Evolutionary conservation across 2,113 vertebrate genomes (phyloP).

Genomic region (Carassius carassius): DNA sequence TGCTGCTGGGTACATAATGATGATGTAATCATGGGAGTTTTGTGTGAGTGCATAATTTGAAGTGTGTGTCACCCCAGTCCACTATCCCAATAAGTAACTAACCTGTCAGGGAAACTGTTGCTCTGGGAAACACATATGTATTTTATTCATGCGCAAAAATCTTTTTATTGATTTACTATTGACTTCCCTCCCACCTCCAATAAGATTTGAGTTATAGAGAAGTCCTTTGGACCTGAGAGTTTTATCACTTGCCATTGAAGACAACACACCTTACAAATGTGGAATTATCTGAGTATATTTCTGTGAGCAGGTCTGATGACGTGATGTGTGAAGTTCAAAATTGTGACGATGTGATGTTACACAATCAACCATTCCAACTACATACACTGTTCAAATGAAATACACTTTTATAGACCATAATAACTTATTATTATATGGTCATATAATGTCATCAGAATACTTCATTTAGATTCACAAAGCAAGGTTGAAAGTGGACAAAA

Average conservation of each 20-base stretch:
- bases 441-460: neutral
- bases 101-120: neutral
- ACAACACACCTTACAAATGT: neutral
- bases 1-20: neutral
- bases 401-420: constrained; percentile 1
- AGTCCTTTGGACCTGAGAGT: constrained; percentile 23
- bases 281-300: neutral
- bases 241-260: neutral
- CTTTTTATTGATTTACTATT: constrained; percentile 2
- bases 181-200: neutral
- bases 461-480: constrained; percentile 4
- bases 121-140: neutral
- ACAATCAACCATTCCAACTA: neutral
- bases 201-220: constrained; percentile 3
- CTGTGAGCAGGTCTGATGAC: constrained; percentile 53
- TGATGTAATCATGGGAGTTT: neutral
- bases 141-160: neutral
- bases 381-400: neutral
- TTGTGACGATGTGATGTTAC: constrained; percentile 55
- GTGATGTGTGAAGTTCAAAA: constrained; percentile 70
- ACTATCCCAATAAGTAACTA: neutral
- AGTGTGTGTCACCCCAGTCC: neutral
- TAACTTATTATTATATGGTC: neutral
- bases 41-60: neutral
- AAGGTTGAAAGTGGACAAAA: neutral